Evolutionary conservation across 2,888 invertebrate species (phyloP), one percentile per base, ranked within the genome.

Genomic region (Trimorus sp.): DNA sequence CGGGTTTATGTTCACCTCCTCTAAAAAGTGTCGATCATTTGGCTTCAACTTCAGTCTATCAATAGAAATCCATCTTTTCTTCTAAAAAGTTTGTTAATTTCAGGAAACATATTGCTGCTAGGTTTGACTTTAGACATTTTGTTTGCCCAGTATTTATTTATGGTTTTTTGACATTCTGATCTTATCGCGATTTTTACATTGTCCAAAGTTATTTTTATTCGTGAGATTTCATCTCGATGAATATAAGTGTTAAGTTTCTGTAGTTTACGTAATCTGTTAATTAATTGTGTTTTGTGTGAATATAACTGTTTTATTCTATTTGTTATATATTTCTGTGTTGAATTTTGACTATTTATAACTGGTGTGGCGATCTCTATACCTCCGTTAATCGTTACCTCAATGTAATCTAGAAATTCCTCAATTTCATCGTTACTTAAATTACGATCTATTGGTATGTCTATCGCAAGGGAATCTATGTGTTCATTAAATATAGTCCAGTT

Each of bases 41-140:
- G 26, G 26, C 26, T 26, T 26, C 26, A 26, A 26, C 26, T 26
- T 26, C 26, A 26, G 26, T 73, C 26, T 26, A 3, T 26, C 26
- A 26, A 59, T 59, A 7, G 49, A 4, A 4, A 15, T 40, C 12
- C 1, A 1, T n/a, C 16, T 66, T 79, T 73, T 6, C 37, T 51
- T 48, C 51, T 66, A 11, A 79, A 79, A 8, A 79, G 58, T 26
- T 42, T 40, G 15, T 79, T 79, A 1, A 79, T 69, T 36, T 68
- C 49, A 0, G 79, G 79, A 38, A 76, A 76, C 54, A 76, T 59
- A n/a, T 76, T 76, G 26, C 26, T 26, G 26, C 26, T 26, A 26
- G 26, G 26, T 38, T 54, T 45, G 3, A 76, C 54, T 40, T 53
- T 66, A 7, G 26, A 26, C 1, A 26, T 26, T 26, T 26, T 26